Percentiles rank a stretch among this genome's conserved stretches.
phyloP scores from a whole-genome alignment of 2,113 vertebrate genomes.

The Neoarius graeffei region DNA sequence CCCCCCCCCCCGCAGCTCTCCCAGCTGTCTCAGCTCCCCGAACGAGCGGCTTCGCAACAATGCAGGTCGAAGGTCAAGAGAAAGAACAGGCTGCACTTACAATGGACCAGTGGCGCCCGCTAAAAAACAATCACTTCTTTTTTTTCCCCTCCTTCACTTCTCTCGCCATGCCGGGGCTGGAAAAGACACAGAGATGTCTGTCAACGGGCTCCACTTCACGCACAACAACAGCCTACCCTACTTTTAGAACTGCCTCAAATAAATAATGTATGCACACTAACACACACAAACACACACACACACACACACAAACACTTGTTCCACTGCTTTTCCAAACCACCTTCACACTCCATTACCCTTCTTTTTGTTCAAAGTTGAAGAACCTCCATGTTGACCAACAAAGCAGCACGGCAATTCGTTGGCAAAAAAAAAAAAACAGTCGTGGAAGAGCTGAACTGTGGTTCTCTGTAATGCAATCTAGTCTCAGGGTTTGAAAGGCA shows the following conservation, averaged over 20 bases:
- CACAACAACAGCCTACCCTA: slow-evolving; percentile 62
- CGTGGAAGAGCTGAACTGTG: not conserved
- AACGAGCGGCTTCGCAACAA: slow-evolving; percentile 75
- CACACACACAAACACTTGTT: slow-evolving; percentile 41
- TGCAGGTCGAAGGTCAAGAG: slow-evolving; percentile 80
- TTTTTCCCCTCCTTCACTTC: slow-evolving; percentile 61
- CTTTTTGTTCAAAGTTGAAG: slow-evolving; percentile 63
- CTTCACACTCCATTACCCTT: slow-evolving; percentile 53
- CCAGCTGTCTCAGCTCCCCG: slow-evolving; percentile 62
- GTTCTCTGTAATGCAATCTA: slow-evolving; percentile 15
- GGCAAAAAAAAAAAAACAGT: not conserved
- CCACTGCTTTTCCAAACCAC: slow-evolving; percentile 55
- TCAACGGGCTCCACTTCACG: slow-evolving; percentile 61
- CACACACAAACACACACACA: slow-evolving; percentile 32
- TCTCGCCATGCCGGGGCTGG: slow-evolving; percentile 66
- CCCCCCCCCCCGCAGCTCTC: slow-evolving; percentile 59
- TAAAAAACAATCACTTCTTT: slow-evolving; percentile 75
- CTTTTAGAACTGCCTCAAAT: slow-evolving; percentile 58
- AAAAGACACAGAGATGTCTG: slow-evolving; percentile 74
- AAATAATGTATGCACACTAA: slow-evolving; percentile 59
- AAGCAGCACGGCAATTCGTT: slow-evolving; percentile 48
- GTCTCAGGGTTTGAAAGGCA: not conserved
- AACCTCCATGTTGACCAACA: slow-evolving; percentile 60
- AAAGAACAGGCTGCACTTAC: slow-evolving; percentile 82
- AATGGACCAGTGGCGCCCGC: slow-evolving; percentile 77